Evolutionary conservation across 1,140 invertebrate species (phyloP).

Genomic region (Dryas iulia): DNA sequence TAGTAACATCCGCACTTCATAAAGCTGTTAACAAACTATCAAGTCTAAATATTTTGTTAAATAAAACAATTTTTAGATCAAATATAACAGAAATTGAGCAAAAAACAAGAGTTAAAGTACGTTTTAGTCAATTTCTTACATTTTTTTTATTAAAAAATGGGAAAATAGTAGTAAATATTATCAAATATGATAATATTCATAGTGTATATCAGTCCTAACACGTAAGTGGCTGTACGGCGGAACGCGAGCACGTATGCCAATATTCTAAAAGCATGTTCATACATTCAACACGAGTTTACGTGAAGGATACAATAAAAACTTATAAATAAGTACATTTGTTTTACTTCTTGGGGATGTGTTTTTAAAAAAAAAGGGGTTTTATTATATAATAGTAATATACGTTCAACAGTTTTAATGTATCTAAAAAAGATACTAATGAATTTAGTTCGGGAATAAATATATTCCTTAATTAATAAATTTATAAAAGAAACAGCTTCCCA

Average conservation of each 20-base stretch:
- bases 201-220: neutral
- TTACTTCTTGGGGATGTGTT: neutral
- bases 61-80: no score
- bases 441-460: no score
- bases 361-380: neutral
- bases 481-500: no score
- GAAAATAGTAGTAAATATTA: neutral
- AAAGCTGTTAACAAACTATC: neutral
- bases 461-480: no score
- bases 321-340: slow-evolving; percentile 8
- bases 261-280: slow-evolving; percentile 12
- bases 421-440: no score
- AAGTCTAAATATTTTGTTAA: neutral
- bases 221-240: neutral
- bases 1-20: neutral
- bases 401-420: no score
- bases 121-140: neutral
- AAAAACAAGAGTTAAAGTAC: neutral
- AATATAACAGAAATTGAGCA: neutral
- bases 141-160: neutral
- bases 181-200: neutral
- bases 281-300: slow-evolving; percentile 8
- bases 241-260: slow-evolving; percentile 10
- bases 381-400: no score
- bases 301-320: slow-evolving; percentile 9